Percentiles rank a stretch among this genome's conserved stretches.
These are phyloP conservation scores for Cyphomyrus discorhynchus DNA, from an alignment of 2,113 vertebrate species.

Conservation along the genomic window DNA sequence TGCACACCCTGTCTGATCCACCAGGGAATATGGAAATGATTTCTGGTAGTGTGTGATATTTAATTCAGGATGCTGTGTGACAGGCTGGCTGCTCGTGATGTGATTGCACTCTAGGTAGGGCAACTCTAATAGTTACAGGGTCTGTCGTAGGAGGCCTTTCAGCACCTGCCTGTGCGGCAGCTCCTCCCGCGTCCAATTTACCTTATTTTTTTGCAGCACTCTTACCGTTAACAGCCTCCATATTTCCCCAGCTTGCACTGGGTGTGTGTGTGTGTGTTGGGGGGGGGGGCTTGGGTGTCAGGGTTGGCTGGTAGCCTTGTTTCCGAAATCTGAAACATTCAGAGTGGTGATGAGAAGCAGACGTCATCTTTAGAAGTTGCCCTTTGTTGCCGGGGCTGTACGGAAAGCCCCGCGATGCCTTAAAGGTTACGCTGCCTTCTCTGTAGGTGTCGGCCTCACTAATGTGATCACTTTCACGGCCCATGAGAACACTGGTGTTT, in stretches of 20 bases:
- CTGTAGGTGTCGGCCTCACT: not conserved
- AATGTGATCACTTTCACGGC: not conserved
- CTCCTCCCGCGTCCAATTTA: not conserved
- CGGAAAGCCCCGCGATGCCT: not conserved
- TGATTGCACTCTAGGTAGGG: constrained; percentile 19
- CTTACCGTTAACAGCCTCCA: not conserved
- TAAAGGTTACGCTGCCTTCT: not conserved
- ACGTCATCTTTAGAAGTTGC: not conserved
- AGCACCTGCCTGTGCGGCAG: not conserved
- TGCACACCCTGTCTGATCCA: constrained; percentile 62
- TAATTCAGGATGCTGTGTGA: constrained; percentile 70
- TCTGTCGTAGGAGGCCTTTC: constrained; percentile 31
- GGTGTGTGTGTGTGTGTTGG: not conserved
- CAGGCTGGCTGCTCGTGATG: constrained; percentile 38
- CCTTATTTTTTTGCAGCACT: not conserved
- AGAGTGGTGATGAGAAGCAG: not conserved
- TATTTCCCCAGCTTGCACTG: not conserved
- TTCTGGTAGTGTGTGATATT: constrained; percentile 82
- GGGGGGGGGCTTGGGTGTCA: not conserved
- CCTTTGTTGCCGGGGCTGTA: not conserved
- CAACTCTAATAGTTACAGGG: constrained; percentile 19
- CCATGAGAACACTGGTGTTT: constrained; percentile 25
- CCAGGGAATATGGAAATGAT: constrained; percentile 92
- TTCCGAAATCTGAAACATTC: not conserved
- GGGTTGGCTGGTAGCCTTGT: not conserved